phyloP scores from a whole-genome alignment of 2,113 vertebrate species.

The Pachyramphus minor region DNA sequence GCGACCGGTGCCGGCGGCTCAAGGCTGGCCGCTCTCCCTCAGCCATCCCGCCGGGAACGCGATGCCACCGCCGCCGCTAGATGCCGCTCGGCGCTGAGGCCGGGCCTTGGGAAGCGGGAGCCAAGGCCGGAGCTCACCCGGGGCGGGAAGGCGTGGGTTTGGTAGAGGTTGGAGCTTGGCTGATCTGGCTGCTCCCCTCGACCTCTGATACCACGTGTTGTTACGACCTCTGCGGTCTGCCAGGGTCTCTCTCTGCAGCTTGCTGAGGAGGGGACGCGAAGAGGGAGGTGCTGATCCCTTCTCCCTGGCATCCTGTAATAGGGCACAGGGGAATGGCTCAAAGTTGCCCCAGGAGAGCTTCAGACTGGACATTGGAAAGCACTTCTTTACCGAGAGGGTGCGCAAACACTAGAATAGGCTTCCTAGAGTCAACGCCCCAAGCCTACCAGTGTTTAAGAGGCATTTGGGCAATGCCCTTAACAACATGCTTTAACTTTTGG shows the following conservation, averaged over 20 bases:
- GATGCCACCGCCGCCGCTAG: neutral
- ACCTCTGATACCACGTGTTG: rapidly evolving
- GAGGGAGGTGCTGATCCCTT: neutral
- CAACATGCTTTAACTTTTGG: neutral
- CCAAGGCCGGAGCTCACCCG: neutral
- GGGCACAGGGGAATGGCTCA: no score
- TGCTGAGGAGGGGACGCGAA: neutral
- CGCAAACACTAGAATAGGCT: neutral
- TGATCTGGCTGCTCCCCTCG: neutral
- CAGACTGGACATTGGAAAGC: neutral
- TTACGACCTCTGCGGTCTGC: rapidly evolving
- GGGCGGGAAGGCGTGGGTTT: neutral
- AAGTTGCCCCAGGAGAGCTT: neutral
- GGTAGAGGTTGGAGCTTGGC: no score
- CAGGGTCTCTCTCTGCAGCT: neutral
- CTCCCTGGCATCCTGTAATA: no score
- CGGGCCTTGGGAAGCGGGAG: neutral
- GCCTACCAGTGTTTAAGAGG: neutral
- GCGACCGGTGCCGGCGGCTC: neutral
- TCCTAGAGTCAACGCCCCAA: neutral
- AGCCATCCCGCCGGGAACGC: no score
- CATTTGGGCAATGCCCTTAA: neutral
- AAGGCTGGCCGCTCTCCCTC: neutral
- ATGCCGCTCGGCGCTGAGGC: neutral
- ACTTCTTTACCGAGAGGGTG: neutral